A percentile compares a stretch with the other conserved stretches of the same genome.
Conservation (phyloP, 2,888 invertebrate genomes). For the Villa cingulata region DNA sequence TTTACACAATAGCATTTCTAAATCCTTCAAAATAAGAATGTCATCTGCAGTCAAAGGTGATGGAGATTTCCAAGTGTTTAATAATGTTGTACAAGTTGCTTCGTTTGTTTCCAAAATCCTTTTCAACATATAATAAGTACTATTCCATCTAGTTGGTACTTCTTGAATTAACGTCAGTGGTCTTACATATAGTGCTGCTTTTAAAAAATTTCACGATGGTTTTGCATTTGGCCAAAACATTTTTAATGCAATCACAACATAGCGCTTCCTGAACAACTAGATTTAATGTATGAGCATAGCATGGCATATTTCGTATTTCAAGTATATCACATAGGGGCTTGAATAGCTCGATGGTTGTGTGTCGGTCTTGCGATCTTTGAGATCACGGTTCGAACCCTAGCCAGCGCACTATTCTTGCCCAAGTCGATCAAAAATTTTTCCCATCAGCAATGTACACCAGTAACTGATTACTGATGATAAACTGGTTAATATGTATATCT, state of each 20-base stretch:
- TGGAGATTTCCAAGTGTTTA: background rate
- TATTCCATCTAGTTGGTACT: slow-evolving; percentile 1
- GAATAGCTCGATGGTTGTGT: too few relatives aligned
- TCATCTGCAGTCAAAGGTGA: background rate
- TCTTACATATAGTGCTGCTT: slow-evolving; percentile 6
- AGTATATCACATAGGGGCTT: too few relatives aligned
- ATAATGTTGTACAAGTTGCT: background rate
- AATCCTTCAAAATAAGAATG: background rate
- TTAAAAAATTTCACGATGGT: slow-evolving; percentile 8
- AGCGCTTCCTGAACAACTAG: slow-evolving; percentile 10
- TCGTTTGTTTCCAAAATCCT: background rate
- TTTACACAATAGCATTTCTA: background rate
- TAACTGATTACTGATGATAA: too few relatives aligned
- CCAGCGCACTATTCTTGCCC: too few relatives aligned
- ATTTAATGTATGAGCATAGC: slow-evolving; percentile 12
- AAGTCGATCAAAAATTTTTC: too few relatives aligned
- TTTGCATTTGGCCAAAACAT: slow-evolving; percentile 10
- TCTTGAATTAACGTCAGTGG: background rate
- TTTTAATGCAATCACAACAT: slow-evolving; percentile 3
- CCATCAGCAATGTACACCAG: too few relatives aligned
- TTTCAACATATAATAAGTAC: background rate
- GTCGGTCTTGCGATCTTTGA: too few relatives aligned
- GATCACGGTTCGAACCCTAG: too few relatives aligned
- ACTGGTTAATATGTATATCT: too few relatives aligned
- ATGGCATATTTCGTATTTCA: slow-evolving; percentile 7